phyloP scores from a whole-genome alignment of 2,888 invertebrate genomes.

The Lasioglossum morio region DNA sequence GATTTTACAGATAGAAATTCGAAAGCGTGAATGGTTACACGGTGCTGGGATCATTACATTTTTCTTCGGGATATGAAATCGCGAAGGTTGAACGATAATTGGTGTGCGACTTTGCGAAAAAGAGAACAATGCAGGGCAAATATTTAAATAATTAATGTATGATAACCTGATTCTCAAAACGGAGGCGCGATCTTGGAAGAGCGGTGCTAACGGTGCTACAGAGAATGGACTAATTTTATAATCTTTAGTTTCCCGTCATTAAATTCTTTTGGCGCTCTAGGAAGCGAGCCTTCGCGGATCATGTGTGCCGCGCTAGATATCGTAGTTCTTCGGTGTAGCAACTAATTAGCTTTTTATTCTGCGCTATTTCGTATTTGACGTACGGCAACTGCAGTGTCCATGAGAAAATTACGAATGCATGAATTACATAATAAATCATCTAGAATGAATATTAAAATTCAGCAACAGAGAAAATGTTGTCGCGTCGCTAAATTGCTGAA shows the following conservation, averaged over 20 bases:
- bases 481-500: neutral
- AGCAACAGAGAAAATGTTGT: neutral
- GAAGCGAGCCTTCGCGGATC: neutral
- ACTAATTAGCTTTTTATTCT: neutral
- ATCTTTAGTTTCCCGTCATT: conserved; percentile 7
- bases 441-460: neutral
- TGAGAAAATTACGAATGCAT: neutral
- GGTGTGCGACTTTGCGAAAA: neutral
- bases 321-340: neutral
- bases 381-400: neutral
- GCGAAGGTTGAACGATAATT: neutral
- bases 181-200: neutral
- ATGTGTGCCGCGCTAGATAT: neutral
- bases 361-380: neutral
- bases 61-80: neutral
- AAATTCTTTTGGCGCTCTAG: neutral
- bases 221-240: conserved; percentile 3
- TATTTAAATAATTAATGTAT: conserved; percentile 6
- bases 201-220: neutral
- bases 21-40: neutral
- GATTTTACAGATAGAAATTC: neutral
- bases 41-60: neutral
- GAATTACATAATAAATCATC: neutral
- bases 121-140: neutral
- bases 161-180: conserved; percentile 9